A percentile compares a stretch with the other conserved stretches of the same genome.
phyloP scores from a whole-genome alignment of 2,113 vertebrate genomes.

The Connochaetes taurinus region DNA sequence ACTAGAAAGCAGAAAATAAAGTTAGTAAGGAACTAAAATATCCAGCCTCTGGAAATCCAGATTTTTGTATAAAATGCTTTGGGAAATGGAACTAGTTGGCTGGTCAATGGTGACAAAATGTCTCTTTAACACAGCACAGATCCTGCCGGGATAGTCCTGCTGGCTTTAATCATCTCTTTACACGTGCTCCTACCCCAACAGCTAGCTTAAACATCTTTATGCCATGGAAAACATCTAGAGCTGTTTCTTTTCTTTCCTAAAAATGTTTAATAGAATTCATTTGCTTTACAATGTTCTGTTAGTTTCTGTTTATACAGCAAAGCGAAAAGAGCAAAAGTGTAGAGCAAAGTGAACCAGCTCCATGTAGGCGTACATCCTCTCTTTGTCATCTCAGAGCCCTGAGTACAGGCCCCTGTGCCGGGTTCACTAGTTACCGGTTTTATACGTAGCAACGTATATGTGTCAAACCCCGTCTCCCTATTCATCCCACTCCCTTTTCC shows the following conservation, averaged over 20 bases:
- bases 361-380: rapidly evolving
- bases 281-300: neutral
- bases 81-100: neutral
- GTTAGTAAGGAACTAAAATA: neutral
- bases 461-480: neutral
- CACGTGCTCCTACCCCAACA: rapidly evolving
- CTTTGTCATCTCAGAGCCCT: neutral
- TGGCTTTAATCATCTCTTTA: neutral
- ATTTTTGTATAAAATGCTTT: neutral
- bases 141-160: neutral
- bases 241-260: neutral
- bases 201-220: neutral
- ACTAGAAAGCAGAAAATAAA: neutral
- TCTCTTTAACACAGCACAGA: neutral
- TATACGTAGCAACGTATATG: rapidly evolving
- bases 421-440: rapidly evolving
- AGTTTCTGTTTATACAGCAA: neutral
- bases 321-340: rapidly evolving
- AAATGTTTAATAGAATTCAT: neutral
- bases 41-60: neutral
- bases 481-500: neutral
- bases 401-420: rapidly evolving
- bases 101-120: neutral
- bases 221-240: neutral
- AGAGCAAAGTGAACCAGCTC: neutral